phyloP scores from a whole-genome alignment of 1,140 invertebrate genomes.

The Oncopodura yosiiana region DNA sequence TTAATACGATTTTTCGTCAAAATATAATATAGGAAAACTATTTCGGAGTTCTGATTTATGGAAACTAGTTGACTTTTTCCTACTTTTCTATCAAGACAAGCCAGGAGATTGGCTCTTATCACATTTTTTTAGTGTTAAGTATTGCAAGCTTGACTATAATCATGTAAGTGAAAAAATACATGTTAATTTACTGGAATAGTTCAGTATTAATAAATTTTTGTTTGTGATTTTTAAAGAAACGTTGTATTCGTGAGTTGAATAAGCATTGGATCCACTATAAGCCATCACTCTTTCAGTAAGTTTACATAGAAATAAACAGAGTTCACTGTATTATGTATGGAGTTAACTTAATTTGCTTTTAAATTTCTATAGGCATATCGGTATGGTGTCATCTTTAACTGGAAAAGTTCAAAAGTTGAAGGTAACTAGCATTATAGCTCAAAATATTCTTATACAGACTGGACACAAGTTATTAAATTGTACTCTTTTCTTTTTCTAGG shows the following conservation, averaged over 20 bases:
- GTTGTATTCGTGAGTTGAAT: constrained; percentile 69
- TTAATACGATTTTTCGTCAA: not conserved
- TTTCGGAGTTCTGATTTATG: constrained; percentile 82
- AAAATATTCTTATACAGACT: not conserved
- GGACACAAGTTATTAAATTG: not conserved
- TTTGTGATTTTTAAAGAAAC: constrained; percentile 54
- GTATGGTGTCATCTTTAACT: constrained; percentile 85
- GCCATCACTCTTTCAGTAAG: constrained; percentile 88
- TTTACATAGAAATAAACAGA: too few relatives aligned
- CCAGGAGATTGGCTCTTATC: constrained; percentile 94
- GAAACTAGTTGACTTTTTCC: constrained; percentile 81
- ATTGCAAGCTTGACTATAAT: constrained; percentile 77
- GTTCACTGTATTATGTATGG: too few relatives aligned
- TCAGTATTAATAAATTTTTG: not conserved
- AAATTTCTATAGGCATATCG: constrained; percentile 92
- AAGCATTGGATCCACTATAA: constrained; percentile 78
- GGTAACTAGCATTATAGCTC: constrained; percentile 44
- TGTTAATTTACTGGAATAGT: constrained; percentile 8
- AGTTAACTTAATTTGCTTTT: constrained; percentile 49
- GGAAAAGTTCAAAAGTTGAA: constrained; percentile 96
- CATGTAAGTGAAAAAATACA: constrained; percentile 47
- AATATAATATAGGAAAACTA: constrained; percentile 63
- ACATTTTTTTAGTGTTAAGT: constrained; percentile 79
- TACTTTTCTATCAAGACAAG: constrained; percentile 92
- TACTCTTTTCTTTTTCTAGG: constrained; percentile 47